Base-by-base conservation (phyloP, 2,888 invertebrate genomes). In the Agapostemon virescens region DNA sequence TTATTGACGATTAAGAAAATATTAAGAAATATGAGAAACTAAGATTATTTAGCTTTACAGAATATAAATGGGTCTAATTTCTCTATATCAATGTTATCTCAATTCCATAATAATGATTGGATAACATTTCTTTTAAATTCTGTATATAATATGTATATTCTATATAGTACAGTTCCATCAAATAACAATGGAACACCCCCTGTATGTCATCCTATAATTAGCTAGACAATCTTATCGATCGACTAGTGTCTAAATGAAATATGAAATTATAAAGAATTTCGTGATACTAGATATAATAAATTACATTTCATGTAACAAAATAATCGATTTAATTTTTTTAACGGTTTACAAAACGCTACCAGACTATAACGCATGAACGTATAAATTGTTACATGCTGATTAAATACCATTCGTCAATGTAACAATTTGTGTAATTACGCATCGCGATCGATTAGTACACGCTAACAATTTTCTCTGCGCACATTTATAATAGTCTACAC, bases 401-500 rank as follows among this genome's bases (percentile, higher is more conserved):
- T 68, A 69, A 33, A 74, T 52, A 80, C 58, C 58, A 49, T 69
- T 74, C 73, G 33, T 69, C 79, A 74, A 76, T 23, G 73, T 79
- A 79, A 76, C 71, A 58, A 78, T 78, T 71, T 33, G 58, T 36
- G 20, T 69, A 82, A 83, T 76, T 64, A 78, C 74, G 71, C 58
- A 69, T 71, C 68, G 55, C 55, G 63, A 64, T 71, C 67, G 45
- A 74, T 71, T 66, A 33, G 20, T 40, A 52, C 36, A 69, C 66
- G 71, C 78, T 79, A 85, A 84, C 83, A 82, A 63, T 81, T 83
- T 85, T 81, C 85, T 77, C 83, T 58, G 74, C 30, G 67, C 71
- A 52, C 38, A 30, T 73, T 64, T 67, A 63, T 45, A 76, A 63
- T 77, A 58, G 36, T 72, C 40, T 67, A 63, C 55, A 74, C 61